Evolutionary conservation across 2,888 invertebrate species (phyloP).

Genomic region (Rhogogaster chlorosoma): DNA sequence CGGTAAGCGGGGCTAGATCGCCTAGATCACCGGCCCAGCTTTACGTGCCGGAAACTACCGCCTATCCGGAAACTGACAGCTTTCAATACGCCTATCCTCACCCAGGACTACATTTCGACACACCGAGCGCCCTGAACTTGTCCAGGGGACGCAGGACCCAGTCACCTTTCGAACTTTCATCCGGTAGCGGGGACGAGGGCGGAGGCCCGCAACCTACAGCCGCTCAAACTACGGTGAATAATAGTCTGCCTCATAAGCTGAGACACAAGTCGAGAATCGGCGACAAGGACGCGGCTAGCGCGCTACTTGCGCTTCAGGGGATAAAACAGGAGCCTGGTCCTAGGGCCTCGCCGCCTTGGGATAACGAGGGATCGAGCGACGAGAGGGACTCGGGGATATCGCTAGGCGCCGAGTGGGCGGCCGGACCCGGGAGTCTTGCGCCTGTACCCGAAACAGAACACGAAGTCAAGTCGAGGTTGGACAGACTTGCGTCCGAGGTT

Average conservation of each 20-base stretch:
- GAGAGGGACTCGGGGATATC: conserved; percentile 95
- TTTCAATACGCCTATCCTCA: conserved; percentile 80
- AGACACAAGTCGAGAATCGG: conserved; percentile 95
- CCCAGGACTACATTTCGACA: conserved; percentile 81
- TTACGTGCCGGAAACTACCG: conserved; percentile 73
- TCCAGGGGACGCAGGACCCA: conserved; percentile 82
- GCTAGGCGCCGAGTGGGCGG: conserved; percentile 85
- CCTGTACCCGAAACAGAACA: conserved; percentile 83
- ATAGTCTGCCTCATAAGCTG: conserved; percentile 92
- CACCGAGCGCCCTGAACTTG: conserved; percentile 86
- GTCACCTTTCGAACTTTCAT: conserved; percentile 90
- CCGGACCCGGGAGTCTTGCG: conserved; percentile 72
- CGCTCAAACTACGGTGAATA: conserved; percentile 81
- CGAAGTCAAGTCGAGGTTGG: conserved; percentile 91
- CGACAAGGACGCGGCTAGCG: conserved; percentile 92
- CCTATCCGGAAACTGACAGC: conserved; percentile 74
- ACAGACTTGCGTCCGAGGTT: conserved; percentile 93
- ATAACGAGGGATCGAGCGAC: conserved; percentile 94
- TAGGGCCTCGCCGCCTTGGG: conserved; percentile 91
- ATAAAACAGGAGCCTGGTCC: conserved; percentile 92
- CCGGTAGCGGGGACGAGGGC: conserved; percentile 84
- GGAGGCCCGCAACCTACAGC: conserved; percentile 78
- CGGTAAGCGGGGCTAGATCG: conserved; percentile 76
- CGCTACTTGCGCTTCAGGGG: conserved; percentile 89
- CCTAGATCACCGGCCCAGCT: conserved; percentile 74